Percentiles rank a stretch among this genome's conserved stretches.
Conservation (phyloP, 2,888 invertebrate genomes). For the Caenorhabditis wallacei region DNA sequence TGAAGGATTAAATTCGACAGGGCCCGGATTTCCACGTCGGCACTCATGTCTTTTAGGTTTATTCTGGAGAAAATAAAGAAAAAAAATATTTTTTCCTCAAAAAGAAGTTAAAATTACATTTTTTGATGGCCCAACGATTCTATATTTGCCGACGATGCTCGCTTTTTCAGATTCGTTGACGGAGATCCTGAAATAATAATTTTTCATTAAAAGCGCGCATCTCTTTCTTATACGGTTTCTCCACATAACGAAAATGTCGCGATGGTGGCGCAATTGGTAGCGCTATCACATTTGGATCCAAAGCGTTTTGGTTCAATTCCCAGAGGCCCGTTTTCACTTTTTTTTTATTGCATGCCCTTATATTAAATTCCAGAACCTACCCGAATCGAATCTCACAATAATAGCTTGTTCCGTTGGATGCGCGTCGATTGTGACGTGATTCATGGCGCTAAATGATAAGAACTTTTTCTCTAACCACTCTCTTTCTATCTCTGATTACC, state of each 20-base stretch:
- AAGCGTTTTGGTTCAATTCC: background rate
- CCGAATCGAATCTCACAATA: conserved; percentile 90
- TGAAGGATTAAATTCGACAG: conserved; percentile 91
- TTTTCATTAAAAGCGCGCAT: background rate
- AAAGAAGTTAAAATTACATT: conserved; percentile 72
- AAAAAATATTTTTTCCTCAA: background rate
- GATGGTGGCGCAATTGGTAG: too few relatives aligned
- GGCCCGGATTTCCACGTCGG: conserved; percentile 89
- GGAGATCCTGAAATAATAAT: conserved; percentile 14
- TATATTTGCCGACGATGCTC: conserved; percentile 51
- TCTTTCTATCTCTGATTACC: conserved; percentile 39
- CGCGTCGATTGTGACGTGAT: conserved; percentile 87
- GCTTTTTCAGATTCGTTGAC: conserved; percentile 14
- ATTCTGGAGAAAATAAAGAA: conserved; percentile 85
- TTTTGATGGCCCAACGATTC: conserved; percentile 56
- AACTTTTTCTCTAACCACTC: background rate
- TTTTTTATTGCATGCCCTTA: too few relatives aligned
- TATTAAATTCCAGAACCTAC: conserved; percentile 8
- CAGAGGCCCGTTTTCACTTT: background rate
- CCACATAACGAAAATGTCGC: too few relatives aligned
- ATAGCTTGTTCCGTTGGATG: conserved; percentile 93
- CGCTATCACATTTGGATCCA: too few relatives aligned
- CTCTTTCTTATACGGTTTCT: too few relatives aligned
- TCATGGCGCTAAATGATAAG: conserved; percentile 37
- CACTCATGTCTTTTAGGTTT: conserved; percentile 89